Evolutionary conservation across 2,113 vertebrate genomes (phyloP), one percentile per base, ranked within the genome.

Genomic region (Laticauda colubrina): DNA sequence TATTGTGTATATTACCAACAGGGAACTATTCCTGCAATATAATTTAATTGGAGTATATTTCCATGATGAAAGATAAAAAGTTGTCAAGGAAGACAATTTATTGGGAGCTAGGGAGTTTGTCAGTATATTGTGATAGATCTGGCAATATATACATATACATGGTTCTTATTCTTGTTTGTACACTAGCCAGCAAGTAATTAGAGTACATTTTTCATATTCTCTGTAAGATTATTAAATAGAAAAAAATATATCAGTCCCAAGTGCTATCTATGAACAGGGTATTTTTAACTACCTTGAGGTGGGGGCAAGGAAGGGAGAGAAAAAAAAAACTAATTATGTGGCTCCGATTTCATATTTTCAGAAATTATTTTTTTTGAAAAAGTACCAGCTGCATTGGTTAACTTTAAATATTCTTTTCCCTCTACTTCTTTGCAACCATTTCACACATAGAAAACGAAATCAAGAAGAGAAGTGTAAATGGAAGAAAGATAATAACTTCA

Each of bases 261-360:
- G 34, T 61, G 89, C 53, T 91, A 54, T 94, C 53, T 91, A 54
- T 94, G 95, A 69, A 43, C 15, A 3, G 90, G 18, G 93, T 93
- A 93, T 94, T 93, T 86, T 95, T 69, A 89, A 11, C 87, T 90
- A 93, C 93, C 94, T 89, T 89, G 94, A 86, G 9, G 43, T 94
- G 89, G 10, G 14, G 59, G 85, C 20, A 21, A 45, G 5, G 29
- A 51, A 90, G 64, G 64, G 91, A 11, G 43, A 45, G 34, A 7
- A 57, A 20, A 23, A 39, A 89, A 93, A 93, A 69, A 75, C 43
- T 95, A 89, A 14, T 59, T 94, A 93, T 81, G 91, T 48, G 81
- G 0, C 93, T 85, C 15, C 64, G 23, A 64, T 89, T 45, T 39
- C n/a, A 15, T 21, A 81, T 88, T 93, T 91, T 94, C 26, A 21